phyloP scores from a whole-genome alignment of 2,888 invertebrate species.

The Eupithecia subumbrata region DNA sequence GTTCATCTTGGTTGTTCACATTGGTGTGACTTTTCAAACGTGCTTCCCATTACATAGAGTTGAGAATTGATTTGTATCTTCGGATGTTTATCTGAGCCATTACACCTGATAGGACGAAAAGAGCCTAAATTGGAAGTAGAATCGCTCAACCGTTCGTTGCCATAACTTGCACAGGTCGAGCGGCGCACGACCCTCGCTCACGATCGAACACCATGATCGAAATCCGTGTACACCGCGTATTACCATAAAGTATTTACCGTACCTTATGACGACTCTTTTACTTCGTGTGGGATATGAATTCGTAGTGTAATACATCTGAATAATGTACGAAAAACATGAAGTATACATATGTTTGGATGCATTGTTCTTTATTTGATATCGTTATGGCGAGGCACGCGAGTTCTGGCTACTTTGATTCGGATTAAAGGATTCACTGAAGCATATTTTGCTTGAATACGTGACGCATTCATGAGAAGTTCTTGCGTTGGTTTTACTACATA shows the following conservation, averaged over 20 bases:
- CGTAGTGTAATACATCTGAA: slow-evolving; percentile 66
- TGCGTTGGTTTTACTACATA: neutral
- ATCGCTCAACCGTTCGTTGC: slow-evolving; percentile 30
- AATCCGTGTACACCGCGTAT: slow-evolving; percentile 74
- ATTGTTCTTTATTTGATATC: slow-evolving; percentile 52
- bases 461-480: neutral
- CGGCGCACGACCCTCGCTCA: slow-evolving; percentile 74
- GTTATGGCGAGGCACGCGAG: neutral
- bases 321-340: slow-evolving; percentile 62
- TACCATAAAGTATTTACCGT: slow-evolving; percentile 71
- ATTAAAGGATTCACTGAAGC: neutral
- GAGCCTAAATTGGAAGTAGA: slow-evolving; percentile 24
- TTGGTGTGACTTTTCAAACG: slow-evolving; percentile 7
- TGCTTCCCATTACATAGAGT: neutral
- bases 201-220: slow-evolving; percentile 78
- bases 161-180: slow-evolving; percentile 58
- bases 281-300: slow-evolving; percentile 77
- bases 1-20: slow-evolving; percentile 9
- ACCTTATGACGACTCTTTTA: slow-evolving; percentile 75
- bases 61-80: slow-evolving; percentile 18
- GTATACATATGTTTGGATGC: slow-evolving; percentile 60
- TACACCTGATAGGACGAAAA: slow-evolving; percentile 15
- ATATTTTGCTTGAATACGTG: slow-evolving; percentile 4
- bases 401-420: neutral
- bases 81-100: slow-evolving; percentile 11